These are phyloP conservation scores for Rhynchomys soricoides DNA, from an alignment of 2,113 vertebrate species.

Conservation along the genomic window DNA sequence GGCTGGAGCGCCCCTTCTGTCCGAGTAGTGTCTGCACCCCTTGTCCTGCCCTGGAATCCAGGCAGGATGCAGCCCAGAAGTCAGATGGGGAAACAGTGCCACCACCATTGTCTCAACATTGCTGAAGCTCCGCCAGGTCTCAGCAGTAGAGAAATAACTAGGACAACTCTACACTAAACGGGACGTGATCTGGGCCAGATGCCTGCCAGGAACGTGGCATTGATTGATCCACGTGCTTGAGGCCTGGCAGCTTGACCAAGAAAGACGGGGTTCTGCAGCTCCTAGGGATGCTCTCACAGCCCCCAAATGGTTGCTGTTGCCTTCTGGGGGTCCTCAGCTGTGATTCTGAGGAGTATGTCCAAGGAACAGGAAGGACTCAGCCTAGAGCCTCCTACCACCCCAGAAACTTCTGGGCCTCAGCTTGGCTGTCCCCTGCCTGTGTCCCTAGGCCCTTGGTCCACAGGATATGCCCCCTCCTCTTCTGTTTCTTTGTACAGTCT, in stretches of 20 bases:
- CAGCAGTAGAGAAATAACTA: neutral
- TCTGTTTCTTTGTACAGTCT: conserved; percentile 71
- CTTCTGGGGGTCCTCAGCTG: neutral
- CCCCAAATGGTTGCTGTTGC: neutral
- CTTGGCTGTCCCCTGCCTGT: conserved; percentile 56
- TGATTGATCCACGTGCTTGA: neutral
- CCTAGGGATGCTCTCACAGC: neutral
- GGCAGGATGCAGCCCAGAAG: conserved; percentile 70
- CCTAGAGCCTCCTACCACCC: neutral
- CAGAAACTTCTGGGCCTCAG: conserved; percentile 32
- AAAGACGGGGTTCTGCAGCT: neutral
- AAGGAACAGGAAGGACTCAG: conserved; percentile 56
- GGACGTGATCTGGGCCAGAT: conserved; percentile 8
- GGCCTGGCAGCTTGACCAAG: conserved; percentile 49
- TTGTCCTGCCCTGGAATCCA: conserved; percentile 81
- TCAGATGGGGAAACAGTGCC: conserved; percentile 71
- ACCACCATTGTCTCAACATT: conserved; percentile 73
- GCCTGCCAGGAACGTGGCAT: conserved; percentile 19
- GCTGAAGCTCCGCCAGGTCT: conserved; percentile 66
- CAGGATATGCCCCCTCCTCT: conserved; percentile 20
- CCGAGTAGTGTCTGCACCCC: conserved; percentile 82
- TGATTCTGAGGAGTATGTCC: neutral
- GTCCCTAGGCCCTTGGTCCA: conserved; percentile 33
- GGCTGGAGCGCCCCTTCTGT: conserved; percentile 58
- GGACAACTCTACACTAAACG: conserved; percentile 59